Conservation (phyloP, 2,113 vertebrate genomes). For the pig (Sus scrofa) region T2T-Sscrofa CM000819.6:33763501-33764000, state of each 20-base stretch:
- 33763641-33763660: not conserved
- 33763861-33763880: not conserved
- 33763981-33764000: not conserved
- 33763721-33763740: not conserved
- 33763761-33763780: not conserved
- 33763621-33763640: not conserved
- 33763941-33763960: not conserved
- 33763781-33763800: not conserved
- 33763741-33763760: not conserved
- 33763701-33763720: not conserved
- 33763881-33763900: constrained; percentile 7
- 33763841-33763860: not conserved
- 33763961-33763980: constrained; percentile 32
- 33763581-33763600: not conserved
- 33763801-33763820: not conserved
- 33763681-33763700: not conserved
- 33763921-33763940: not conserved
- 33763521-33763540: not conserved
- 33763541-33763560: not conserved
- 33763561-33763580: not conserved
- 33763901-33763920: constrained; percentile 27
- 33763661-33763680: not conserved
- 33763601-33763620: not conserved
- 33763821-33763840: not conserved
- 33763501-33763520: not conserved